A percentile compares a stretch with the other conserved stretches of the same genome.
Evolutionary conservation across 2,888 invertebrate genomes (phyloP).

Genomic region (Andrena flavipes): DNA sequence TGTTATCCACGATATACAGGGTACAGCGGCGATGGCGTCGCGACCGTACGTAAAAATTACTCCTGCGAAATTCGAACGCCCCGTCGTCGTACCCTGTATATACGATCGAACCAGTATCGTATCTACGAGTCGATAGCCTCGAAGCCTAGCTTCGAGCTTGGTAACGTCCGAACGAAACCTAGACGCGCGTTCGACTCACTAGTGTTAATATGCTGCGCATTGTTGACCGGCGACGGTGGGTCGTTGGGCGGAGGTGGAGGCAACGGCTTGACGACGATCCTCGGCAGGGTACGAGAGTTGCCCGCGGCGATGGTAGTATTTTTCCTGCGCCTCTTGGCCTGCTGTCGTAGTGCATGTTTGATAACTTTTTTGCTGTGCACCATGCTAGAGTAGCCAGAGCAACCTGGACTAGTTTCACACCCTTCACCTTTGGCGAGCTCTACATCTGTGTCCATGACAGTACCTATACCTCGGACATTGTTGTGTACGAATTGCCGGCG

Average conservation of each 20-base stretch:
- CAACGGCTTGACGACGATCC: conserved; percentile 93
- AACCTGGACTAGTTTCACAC: conserved; percentile 79
- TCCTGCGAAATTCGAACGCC: no score
- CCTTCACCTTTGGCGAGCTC: conserved; percentile 79
- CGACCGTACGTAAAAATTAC: no score
- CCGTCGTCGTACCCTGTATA: no score
- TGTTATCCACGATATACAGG: no score
- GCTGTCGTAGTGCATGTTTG: conserved; percentile 91
- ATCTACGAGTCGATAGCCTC: no score
- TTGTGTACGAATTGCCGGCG: conserved; percentile 51
- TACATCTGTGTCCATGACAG: conserved; percentile 80
- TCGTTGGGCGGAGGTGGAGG: conserved; percentile 87
- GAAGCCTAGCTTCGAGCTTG: no score
- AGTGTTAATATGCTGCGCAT: conserved; percentile 77
- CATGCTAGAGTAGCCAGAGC: conserved; percentile 81
- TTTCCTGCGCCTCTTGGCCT: conserved; percentile 92
- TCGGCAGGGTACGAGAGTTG: conserved; percentile 89
- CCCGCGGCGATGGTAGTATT: conserved; percentile 90
- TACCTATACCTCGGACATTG: conserved; percentile 63
- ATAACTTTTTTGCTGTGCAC: conserved; percentile 89
- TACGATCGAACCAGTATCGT: no score
- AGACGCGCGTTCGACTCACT: conserved; percentile 66
- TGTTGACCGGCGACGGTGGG: conserved; percentile 74
- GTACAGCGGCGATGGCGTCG: no score
- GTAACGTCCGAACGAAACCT: not conserved